Evolutionary conservation across 1,140 invertebrate genomes (phyloP).

Genomic region (Chlorops oryzae): DNA sequence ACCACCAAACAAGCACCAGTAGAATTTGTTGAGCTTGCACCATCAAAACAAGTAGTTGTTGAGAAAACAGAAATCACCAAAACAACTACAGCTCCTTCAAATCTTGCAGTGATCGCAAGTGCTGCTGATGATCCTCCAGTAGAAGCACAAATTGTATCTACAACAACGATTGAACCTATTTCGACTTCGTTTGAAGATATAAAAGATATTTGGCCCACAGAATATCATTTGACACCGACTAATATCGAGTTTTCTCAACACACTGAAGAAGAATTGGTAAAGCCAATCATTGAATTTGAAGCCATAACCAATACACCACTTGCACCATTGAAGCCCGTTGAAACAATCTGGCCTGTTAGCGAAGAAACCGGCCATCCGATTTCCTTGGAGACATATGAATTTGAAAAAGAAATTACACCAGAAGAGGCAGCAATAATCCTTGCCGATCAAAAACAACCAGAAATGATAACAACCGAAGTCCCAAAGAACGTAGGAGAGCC

Average conservation of each 20-base stretch:
- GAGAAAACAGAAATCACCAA: constrained; percentile 14
- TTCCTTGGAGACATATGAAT: constrained; percentile 31
- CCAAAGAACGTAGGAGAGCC: neutral
- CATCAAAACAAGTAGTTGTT: constrained; percentile 45
- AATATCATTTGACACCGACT: constrained; percentile 36
- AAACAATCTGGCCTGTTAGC: constrained; percentile 40
- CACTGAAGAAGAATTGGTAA: constrained; percentile 13
- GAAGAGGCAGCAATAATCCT: constrained; percentile 9
- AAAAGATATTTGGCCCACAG: constrained; percentile 40
- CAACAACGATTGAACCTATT: constrained; percentile 10
- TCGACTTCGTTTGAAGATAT: constrained; percentile 32
- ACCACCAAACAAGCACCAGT: constrained; percentile 35
- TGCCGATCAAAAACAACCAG: constrained; percentile 3
- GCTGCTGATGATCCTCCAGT: neutral
- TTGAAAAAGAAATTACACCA: constrained; percentile 19
- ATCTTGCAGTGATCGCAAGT: too few relatives aligned
- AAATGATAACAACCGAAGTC: constrained; percentile 16
- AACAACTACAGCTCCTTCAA: constrained; percentile 5
- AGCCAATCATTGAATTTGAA: constrained; percentile 12
- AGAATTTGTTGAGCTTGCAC: constrained; percentile 38
- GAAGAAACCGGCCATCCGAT: constrained; percentile 38
- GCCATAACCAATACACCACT: neutral
- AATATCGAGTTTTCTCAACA: constrained; percentile 44
- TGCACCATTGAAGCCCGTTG: constrained; percentile 23
- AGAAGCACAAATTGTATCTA: neutral